Base-by-base conservation (phyloP, 1,140 invertebrate genomes). In the Ruditapes philippinarum region DNA sequence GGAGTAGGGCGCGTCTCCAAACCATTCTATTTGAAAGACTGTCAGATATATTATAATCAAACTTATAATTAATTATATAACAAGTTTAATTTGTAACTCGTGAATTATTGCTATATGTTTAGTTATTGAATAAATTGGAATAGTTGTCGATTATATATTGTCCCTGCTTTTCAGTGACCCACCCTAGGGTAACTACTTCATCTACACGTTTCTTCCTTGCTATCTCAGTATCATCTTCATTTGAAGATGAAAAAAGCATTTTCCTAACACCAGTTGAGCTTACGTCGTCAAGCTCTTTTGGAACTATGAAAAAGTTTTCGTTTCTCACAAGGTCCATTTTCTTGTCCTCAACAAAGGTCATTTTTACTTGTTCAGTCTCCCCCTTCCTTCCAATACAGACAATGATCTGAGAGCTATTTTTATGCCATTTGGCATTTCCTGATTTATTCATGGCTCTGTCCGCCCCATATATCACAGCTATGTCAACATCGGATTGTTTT, bases 301-400 rank as follows among this genome's bases (percentile, higher is more conserved):
- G 62, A 17, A 76, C 65, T 28, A 85, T 57, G 28, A 85, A 74
- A 73, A 85, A 85, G 17, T 85, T 73, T 0, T 74, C 45, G 40
- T 85, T 57, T n/a, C 31, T 51, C 17, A 76, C 83, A 19, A 42
- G 31, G 28, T 49, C 68, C 4, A 76, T n/a, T 45, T 57, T 74
- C 31, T 36, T 40, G 49, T 85, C 83, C 38, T 73, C 83, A 31
- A 74, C 25, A 85, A 33, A 85, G 28, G 31, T n/a, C 25, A 22
- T 22, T 57, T 74, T 85, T 14, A 85, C 49, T 0, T 25, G n/a
- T n/a, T 76, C 68, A 4, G 83, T 85, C n/a, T 73, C 49, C 4
- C 83, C 83, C 60, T 85, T 45, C 33, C 83, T 51, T 17, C 83
- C 83, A 4, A 85, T 51, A 45, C 83, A 85, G 14, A 85, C 68